Base-by-base conservation (phyloP, 2,797 vertebrate species). In the Alfaro cultratus region DNA sequence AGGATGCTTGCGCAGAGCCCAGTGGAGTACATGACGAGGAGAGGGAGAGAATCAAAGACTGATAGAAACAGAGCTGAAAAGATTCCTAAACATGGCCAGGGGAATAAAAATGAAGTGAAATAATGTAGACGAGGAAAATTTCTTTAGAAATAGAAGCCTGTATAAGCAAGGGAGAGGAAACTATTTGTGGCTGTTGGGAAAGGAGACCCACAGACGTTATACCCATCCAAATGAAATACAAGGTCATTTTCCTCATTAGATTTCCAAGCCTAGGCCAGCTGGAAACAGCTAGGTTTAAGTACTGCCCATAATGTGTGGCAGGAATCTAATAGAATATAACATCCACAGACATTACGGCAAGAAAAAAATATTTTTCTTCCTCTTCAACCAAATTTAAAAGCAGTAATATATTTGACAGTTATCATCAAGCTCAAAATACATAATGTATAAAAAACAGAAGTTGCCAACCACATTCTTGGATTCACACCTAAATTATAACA, bases 191-290 rank as follows among this genome's bases (percentile, higher is more conserved):
- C 31, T n/a, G 29, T 70, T 45, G 53, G 23, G 26, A 18, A 51
- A 12, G 75, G 81, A 81, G 76, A 90, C 5, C 80, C 78, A 87
- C 75, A 76, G 78, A 88, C 83, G 79, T 72, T 83, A 36, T 78
- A 88, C 64, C 67, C 83, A 77, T 88, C 79, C 73, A 81, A 89
- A 92, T 86, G 76, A 85, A 92, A 83, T 83, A 87, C 90, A 93
- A 94, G 92, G 92, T 94, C 92, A 86, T 89, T 86, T 87, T 87
- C 88, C 88, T 91, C 87, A 90, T 92, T 89, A 89, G 86, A 82
- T 89, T 89, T 87, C 79, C 55, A 86, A 86, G 89, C 78, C 80
- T 80, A 64, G 57, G 75, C 57, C 79, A 80, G 80, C 83, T 87
- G 85, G 83, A 92, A 86, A 92, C 80, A 80, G 81, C 88, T 87